Conservation (phyloP, 2,797 vertebrate species). For the Falco rusticolus region DNA sequence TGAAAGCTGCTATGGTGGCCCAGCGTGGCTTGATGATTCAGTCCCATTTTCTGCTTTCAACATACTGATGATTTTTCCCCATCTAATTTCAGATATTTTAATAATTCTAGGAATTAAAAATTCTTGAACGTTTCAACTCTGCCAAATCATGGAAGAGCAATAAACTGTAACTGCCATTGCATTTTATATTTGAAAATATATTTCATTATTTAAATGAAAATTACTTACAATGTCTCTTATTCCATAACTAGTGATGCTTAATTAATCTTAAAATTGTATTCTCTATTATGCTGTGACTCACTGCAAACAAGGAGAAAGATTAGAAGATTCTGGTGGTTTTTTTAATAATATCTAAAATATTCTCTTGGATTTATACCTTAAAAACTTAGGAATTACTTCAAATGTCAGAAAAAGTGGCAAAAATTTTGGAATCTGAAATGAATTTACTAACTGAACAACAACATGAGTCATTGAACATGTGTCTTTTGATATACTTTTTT, state of each 20-base stretch:
- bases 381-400: neutral
- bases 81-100: neutral
- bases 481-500: neutral
- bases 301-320: neutral
- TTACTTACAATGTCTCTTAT: neutral
- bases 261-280: neutral
- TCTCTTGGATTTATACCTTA: neutral
- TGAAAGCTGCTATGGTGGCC: neutral
- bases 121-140: neutral
- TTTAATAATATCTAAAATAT: neutral
- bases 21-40: neutral
- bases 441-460: neutral
- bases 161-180: neutral
- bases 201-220: neutral
- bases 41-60: neutral
- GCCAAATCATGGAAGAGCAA: neutral
- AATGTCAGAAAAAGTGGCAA: neutral
- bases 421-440: neutral
- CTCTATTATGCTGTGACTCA: neutral
- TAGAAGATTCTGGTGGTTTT: rapidly evolving
- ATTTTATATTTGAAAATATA: neutral
- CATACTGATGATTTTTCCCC: neutral
- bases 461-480: neutral
- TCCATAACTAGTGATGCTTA: neutral
- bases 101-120: neutral